A percentile compares a stretch with the other conserved stretches of the same genome.
Conservation (phyloP, 2,888 invertebrate species). For the Lasioglossum oenotherae region DNA sequence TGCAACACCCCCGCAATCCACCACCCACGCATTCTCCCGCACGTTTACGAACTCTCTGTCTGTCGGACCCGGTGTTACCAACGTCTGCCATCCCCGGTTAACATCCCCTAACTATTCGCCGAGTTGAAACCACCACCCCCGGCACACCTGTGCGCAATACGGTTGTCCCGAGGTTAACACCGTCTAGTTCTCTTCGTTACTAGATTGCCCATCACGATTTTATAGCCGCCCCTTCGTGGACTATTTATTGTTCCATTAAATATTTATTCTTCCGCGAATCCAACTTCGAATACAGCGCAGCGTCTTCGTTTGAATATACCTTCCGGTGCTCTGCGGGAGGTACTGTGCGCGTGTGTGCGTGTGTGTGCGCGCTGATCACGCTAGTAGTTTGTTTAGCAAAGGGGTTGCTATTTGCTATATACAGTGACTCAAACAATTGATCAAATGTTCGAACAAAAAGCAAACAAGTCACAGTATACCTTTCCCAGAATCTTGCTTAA, state of each 20-base stretch:
- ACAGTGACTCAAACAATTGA: too few species aligned
- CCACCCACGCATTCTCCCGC: neutral
- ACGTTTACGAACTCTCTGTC: neutral
- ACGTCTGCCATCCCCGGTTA: neutral
- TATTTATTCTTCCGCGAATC: neutral
- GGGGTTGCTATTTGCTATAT: too few species aligned
- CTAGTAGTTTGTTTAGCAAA: too few species aligned
- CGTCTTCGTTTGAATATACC: too few species aligned
- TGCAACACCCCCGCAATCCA: conserved; percentile 37
- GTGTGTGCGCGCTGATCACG: too few species aligned
- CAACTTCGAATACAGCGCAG: too few species aligned
- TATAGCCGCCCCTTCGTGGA: neutral
- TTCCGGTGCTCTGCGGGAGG: too few species aligned
- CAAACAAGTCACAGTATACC: too few species aligned
- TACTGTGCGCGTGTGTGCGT: too few species aligned
- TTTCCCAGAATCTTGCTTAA: too few species aligned
- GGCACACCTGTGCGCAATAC: neutral
- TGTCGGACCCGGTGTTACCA: neutral
- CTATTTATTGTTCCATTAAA: neutral
- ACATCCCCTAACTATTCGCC: neutral
- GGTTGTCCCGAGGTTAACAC: neutral
- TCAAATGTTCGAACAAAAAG: too few species aligned
- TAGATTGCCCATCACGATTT: neutral
- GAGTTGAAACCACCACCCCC: neutral
- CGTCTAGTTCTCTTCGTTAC: neutral